phyloP scores from a whole-genome alignment of 2,113 vertebrate genomes.

The Electrona antarctica region DNA sequence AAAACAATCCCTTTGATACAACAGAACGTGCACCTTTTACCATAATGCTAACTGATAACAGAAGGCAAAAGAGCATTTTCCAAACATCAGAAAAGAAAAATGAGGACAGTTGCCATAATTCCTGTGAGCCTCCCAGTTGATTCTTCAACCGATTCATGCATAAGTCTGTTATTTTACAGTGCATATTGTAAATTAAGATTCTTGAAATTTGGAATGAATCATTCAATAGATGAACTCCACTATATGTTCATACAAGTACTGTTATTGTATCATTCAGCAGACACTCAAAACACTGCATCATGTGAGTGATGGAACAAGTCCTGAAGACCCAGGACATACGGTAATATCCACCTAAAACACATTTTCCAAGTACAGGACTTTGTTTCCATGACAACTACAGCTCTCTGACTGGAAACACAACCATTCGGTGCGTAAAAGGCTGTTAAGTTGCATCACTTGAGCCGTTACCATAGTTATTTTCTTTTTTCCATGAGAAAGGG shows the following conservation, averaged over 20 bases:
- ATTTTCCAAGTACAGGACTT: constrained; percentile 13
- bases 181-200: not conserved
- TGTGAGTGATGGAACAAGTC: not conserved
- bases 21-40: constrained; percentile 32
- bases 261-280: constrained; percentile 8
- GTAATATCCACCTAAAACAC: constrained; percentile 22
- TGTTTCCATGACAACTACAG: constrained; percentile 63
- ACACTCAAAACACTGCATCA: not conserved
- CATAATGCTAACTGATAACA: constrained; percentile 5
- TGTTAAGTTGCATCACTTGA: not conserved
- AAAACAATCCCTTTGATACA: constrained; percentile 16
- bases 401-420: constrained; percentile 17
- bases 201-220: constrained; percentile 4
- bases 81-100: constrained; percentile 8
- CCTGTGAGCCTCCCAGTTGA: constrained; percentile 12
- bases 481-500: constrained; percentile 9
- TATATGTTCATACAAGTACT: constrained; percentile 6
- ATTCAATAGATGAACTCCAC: constrained; percentile 12
- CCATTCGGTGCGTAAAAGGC: constrained; percentile 5
- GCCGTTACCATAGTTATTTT: not conserved
- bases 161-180: not conserved
- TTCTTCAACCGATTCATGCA: constrained; percentile 35
- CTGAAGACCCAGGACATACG: constrained; percentile 3
- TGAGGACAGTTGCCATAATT: constrained; percentile 6
- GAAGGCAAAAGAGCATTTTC: not conserved